Conservation (phyloP, 2,113 vertebrate genomes). For the Tyto alba region DNA sequence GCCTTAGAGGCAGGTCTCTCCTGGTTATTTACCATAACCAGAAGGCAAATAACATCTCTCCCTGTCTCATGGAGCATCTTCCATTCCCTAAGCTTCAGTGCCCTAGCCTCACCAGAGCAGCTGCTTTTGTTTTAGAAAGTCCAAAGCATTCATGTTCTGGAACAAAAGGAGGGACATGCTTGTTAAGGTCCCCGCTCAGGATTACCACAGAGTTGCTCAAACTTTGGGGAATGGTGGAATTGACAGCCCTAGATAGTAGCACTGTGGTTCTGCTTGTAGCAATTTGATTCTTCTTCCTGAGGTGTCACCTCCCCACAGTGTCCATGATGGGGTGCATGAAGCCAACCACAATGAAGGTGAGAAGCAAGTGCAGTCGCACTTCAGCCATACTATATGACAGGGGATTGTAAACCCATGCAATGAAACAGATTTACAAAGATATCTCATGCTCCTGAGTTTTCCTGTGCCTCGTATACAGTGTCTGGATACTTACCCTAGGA, state of each 20-base stretch:
- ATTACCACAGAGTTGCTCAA: neutral
- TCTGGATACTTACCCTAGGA: neutral
- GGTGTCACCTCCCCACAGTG: neutral
- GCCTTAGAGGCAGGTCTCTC: neutral
- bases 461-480: neutral
- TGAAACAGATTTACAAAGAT: neutral
- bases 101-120: neutral
- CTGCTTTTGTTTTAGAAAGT: neutral
- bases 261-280: accelerated
- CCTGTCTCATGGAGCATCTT: neutral
- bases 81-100: neutral
- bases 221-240: neutral
- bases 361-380: neutral
- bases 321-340: neutral
- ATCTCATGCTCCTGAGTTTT: neutral
- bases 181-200: neutral
- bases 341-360: neutral
- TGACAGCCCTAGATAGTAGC: neutral
- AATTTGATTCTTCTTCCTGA: neutral
- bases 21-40: neutral
- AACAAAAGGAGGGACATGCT: neutral
- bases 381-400: neutral
- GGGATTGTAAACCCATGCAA: neutral
- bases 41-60: neutral
- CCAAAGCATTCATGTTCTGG: neutral